phyloP scores from a whole-genome alignment of 1,140 invertebrate genomes.

The Brachionus angularis region DNA sequence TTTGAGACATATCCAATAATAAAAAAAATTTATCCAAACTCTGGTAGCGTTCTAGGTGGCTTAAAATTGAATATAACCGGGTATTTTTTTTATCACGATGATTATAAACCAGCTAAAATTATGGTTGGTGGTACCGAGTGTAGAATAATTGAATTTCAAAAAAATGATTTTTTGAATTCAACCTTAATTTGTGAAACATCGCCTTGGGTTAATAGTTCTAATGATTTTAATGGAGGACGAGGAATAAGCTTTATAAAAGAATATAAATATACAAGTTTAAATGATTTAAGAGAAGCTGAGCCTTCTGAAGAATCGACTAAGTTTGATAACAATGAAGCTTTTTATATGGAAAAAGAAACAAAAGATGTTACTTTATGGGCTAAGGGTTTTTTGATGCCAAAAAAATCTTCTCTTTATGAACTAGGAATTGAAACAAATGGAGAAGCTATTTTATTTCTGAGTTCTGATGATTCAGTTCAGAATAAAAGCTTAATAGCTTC shows the following conservation, averaged over 20 bases:
- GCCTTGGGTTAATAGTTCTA: neutral
- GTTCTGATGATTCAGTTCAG: constrained; percentile 6
- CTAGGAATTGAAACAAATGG: constrained; percentile 7
- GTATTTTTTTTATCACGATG: constrained; percentile 24
- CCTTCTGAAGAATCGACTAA: neutral
- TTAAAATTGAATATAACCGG: neutral
- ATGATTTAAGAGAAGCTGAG: neutral
- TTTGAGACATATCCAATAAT: constrained; percentile 32
- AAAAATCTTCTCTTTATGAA: constrained; percentile 4
- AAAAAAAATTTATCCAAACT: neutral
- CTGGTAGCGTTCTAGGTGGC: constrained; percentile 4
- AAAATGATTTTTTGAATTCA: constrained; percentile 8
- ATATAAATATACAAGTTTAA: neutral
- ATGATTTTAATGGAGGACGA: constrained; percentile 5
- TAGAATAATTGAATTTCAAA: neutral
- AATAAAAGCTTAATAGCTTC: too few relatives aligned
- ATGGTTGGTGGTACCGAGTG: constrained; percentile 1
- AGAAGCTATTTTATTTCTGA: constrained; percentile 5
- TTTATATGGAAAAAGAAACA: neutral
- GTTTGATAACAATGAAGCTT: neutral
- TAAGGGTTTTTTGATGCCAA: neutral
- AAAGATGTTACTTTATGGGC: constrained; percentile 10
- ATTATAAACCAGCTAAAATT: neutral
- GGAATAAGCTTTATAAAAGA: constrained; percentile 15
- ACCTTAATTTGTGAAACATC: neutral